Evolutionary conservation across 2,113 vertebrate species (phyloP), one percentile per base, ranked within the genome.

Genomic region (Colinus virginianus): DNA sequence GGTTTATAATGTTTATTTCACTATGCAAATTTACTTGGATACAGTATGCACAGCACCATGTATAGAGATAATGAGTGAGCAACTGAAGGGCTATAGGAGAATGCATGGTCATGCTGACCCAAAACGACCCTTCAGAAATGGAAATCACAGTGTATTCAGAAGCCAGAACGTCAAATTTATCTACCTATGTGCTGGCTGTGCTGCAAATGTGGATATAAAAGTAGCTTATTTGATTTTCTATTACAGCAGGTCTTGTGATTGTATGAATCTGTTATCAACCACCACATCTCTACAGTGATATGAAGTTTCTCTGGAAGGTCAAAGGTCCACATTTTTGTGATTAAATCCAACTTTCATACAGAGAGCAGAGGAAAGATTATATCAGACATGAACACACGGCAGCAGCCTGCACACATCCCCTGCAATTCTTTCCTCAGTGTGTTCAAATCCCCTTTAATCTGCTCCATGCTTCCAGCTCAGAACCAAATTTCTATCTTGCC

Each of bases 231-330:
- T 76, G 22, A 0, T 1, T 43, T 36, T 49, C 43, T 56, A 0
- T 26, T 67, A 30, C 62, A 19, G 25, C 7, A 20, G 9, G 34
- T 61, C 70, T 80, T 63, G 38, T 75, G 69, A 64, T 49, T 81
- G 63, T 8, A 28, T 6, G 32, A 68, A 70, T n/a, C 49, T 72
- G 28, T 30, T 30, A 48, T 6, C 46, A 62, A 13, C 64, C 66
- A 76, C 0, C 0, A 74, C 45, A 83, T 4, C 36, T 46, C 76
- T 11, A 1, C 0, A 14, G 11, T 0, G 32, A 25, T 46, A 38
- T 34, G 40, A 56, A 43, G 8, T 19, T 77, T 28, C 59, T 79
- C 53, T 62, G 45, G 72, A 75, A 90, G 25, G 20, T 2, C 4
- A 84, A 76, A 89, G 25, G 25, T 63, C 43, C 68, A 0, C 45